phyloP scores from a whole-genome alignment of 2,888 invertebrate genomes.

The Eumerus sabulonum region DNA sequence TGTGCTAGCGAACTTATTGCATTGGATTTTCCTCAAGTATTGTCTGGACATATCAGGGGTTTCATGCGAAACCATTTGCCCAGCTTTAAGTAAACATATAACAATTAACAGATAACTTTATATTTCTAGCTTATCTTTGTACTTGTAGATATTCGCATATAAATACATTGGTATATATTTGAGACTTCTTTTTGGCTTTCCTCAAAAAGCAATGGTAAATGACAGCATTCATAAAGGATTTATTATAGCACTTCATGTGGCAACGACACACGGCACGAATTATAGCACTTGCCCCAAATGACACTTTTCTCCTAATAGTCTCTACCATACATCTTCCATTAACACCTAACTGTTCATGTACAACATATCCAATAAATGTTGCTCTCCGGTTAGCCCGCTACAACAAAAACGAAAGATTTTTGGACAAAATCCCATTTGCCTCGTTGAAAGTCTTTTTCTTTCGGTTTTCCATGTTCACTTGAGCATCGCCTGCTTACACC shows the following conservation, averaged over 20 bases:
- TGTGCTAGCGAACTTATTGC: too few species aligned
- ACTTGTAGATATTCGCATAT: too few species aligned
- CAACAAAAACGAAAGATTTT: constrained; percentile 34
- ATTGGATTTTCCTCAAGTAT: too few species aligned
- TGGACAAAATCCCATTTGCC: constrained; percentile 20
- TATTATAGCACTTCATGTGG: neutral
- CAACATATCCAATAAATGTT: constrained; percentile 54
- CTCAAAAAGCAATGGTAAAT: too few species aligned
- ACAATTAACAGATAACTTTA: too few species aligned
- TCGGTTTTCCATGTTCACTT: constrained; percentile 9
- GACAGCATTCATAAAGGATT: too few species aligned
- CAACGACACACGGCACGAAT: neutral
- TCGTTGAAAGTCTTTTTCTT: constrained; percentile 16
- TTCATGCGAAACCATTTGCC: too few species aligned
- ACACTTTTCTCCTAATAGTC: neutral
- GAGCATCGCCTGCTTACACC: constrained; percentile 7
- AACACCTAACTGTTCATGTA: constrained; percentile 19
- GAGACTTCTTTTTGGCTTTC: too few species aligned
- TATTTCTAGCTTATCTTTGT: too few species aligned
- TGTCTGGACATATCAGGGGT: too few species aligned
- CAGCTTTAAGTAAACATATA: too few species aligned
- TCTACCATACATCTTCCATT: neutral
- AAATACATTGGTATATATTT: too few species aligned
- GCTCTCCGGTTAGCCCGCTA: constrained; percentile 1
- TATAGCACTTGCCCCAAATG: constrained; percentile 7